Evolutionary conservation across 2,888 invertebrate species (phyloP).

Genomic region (Lasioglossum pauxillum): DNA sequence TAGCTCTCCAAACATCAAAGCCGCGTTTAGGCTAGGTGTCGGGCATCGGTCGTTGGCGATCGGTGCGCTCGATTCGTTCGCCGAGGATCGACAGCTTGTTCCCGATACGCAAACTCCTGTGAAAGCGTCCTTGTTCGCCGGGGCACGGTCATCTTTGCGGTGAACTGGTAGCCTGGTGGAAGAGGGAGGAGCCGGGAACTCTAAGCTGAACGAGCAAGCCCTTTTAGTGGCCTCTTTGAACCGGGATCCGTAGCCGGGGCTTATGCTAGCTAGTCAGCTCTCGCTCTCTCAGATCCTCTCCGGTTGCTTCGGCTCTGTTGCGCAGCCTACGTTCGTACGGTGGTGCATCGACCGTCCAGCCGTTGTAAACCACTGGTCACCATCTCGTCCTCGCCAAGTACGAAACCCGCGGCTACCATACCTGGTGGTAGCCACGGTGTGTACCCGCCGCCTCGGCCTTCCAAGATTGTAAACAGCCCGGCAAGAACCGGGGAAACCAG

Average conservation of each 20-base stretch:
- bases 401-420: constrained; percentile 79
- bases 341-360: constrained; percentile 79
- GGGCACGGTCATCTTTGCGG: constrained; percentile 28
- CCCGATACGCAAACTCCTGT: constrained; percentile 17
- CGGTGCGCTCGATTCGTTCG: not conserved
- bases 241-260: constrained; percentile 29
- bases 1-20: constrained; percentile 11
- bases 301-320: constrained; percentile 14
- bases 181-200: constrained; percentile 39
- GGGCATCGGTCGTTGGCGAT: not conserved
- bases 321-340: constrained; percentile 32
- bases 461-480: constrained; percentile 77
- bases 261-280: constrained; percentile 13
- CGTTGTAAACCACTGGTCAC: constrained; percentile 60
- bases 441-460: constrained; percentile 67
- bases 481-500: constrained; percentile 83
- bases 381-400: constrained; percentile 79
- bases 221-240: constrained; percentile 52
- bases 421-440: constrained; percentile 67
- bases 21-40: not conserved
- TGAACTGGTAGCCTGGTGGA: constrained; percentile 54
- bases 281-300: constrained; percentile 9
- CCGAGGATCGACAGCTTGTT: constrained; percentile 10
- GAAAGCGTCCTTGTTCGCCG: constrained; percentile 54
- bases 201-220: constrained; percentile 38